Evolutionary conservation across 64 coral and sea anemone genomes (phyloP).

Genomic region (Acropora tenuis): DNA sequence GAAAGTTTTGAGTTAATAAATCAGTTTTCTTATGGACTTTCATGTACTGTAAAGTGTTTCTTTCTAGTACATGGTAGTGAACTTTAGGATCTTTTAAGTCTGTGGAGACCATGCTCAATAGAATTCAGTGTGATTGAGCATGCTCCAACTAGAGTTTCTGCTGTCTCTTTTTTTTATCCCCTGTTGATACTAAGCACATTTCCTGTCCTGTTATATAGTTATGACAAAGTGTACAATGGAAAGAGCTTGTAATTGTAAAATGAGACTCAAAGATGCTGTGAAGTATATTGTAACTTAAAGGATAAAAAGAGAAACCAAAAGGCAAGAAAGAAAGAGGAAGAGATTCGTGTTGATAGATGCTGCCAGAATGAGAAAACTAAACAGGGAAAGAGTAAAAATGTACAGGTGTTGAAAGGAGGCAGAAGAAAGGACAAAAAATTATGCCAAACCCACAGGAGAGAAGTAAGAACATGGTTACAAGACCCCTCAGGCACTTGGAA

Average conservation of each 20-base stretch:
- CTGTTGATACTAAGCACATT: background rate
- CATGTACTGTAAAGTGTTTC: background rate
- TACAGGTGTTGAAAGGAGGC: background rate
- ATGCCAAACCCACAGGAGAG: background rate
- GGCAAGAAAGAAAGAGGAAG: slow-evolving; percentile 1
- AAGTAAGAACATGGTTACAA: background rate
- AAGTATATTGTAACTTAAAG: background rate
- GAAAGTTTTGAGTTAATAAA: background rate
- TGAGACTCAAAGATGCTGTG: slow-evolving; percentile 4
- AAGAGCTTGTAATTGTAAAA: background rate
- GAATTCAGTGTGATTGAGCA: background rate
- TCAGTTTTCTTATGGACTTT: background rate
- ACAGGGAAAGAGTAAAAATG: background rate
- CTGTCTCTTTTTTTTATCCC: background rate
- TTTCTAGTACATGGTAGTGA: background rate
- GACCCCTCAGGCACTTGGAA: slow-evolving; percentile 22
- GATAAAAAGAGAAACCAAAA: slow-evolving; percentile 3
- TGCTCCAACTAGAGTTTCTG: background rate
- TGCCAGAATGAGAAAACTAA: background rate
- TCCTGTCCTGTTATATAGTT: background rate
- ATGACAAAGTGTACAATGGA: background rate
- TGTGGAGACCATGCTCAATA: background rate
- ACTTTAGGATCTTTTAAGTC: background rate
- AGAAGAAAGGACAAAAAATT: background rate
- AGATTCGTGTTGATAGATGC: background rate